phyloP scores from a whole-genome alignment of 92 coral and sea anemone species.

The Porites lobata region DNA sequence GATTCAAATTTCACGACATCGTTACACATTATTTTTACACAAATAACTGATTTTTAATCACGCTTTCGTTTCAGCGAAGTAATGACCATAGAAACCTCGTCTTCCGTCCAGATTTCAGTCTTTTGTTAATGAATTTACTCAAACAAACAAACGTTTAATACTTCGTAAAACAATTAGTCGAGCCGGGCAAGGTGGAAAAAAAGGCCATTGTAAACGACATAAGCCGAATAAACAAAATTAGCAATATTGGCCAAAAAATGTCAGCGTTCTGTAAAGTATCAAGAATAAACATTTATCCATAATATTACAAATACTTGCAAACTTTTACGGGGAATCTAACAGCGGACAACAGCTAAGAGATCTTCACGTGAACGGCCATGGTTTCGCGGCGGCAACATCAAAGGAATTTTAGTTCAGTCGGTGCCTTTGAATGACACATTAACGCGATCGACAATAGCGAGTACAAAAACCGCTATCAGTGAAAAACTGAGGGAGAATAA shows the following conservation, averaged over 20 bases:
- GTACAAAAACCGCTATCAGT: constrained; percentile 7
- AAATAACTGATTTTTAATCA: neutral
- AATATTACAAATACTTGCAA: neutral
- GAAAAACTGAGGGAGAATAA: constrained; percentile 15
- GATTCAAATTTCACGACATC: neutral
- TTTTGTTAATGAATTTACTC: constrained; percentile 2
- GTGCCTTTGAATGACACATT: constrained; percentile 54
- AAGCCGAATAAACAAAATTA: neutral
- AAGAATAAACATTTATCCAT: constrained; percentile 17
- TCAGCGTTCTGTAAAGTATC: neutral
- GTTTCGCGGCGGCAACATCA: constrained; percentile 28
- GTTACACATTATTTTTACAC: neutral
- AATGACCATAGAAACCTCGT: constrained; percentile 20
- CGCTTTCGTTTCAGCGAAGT: neutral
- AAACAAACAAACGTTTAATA: constrained; percentile 2
- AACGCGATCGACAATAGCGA: constrained; percentile 13
- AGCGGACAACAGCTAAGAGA: neutral
- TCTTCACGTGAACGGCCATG: neutral
- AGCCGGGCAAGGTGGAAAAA: neutral
- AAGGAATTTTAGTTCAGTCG: constrained; percentile 24
- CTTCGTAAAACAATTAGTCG: constrained; percentile 2
- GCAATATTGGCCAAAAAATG: neutral
- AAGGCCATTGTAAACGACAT: neutral
- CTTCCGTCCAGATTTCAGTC: neutral
- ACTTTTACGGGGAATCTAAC: neutral